phyloP scores from a whole-genome alignment of 1,140 invertebrate species.

The Eriocheir sinensis region DNA sequence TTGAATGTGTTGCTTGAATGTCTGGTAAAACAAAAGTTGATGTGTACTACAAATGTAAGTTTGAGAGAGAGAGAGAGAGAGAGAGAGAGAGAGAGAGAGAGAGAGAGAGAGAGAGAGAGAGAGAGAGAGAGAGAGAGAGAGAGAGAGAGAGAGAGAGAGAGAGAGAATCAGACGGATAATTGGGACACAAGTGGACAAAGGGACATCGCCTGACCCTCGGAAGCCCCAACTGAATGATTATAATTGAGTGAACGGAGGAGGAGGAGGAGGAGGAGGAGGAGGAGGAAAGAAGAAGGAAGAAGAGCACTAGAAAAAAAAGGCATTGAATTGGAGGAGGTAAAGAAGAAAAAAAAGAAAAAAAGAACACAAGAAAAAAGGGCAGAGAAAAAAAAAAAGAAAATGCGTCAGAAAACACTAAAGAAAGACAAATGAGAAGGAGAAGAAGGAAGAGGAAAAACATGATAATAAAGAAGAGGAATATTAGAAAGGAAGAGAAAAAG shows the following conservation, averaged over 20 bases:
- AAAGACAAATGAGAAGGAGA: neutral
- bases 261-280: neutral
- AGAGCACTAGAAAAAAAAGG: constrained; percentile 26
- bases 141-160: neutral
- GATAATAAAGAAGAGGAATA: neutral
- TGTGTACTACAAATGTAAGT: no score
- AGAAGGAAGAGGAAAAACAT: neutral
- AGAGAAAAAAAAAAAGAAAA: neutral
- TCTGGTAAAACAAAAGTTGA: no score
- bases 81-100: neutral
- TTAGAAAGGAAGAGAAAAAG: no score
- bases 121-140: neutral
- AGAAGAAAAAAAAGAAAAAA: neutral
- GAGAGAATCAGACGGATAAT: no score
- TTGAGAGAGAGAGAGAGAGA: no score
- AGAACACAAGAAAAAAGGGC: neutral
- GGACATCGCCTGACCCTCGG: no score
- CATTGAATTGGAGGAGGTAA: neutral
- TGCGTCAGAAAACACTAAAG: neutral
- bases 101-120: neutral
- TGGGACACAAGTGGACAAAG: no score
- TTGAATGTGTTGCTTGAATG: no score
- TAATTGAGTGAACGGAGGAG: neutral
- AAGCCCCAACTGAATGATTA: no score
- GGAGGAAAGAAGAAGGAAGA: neutral